These are phyloP conservation scores for Sebastes flavidus DNA, from an alignment of 2,797 vertebrate genomes.

Conservation along the genomic window DNA sequence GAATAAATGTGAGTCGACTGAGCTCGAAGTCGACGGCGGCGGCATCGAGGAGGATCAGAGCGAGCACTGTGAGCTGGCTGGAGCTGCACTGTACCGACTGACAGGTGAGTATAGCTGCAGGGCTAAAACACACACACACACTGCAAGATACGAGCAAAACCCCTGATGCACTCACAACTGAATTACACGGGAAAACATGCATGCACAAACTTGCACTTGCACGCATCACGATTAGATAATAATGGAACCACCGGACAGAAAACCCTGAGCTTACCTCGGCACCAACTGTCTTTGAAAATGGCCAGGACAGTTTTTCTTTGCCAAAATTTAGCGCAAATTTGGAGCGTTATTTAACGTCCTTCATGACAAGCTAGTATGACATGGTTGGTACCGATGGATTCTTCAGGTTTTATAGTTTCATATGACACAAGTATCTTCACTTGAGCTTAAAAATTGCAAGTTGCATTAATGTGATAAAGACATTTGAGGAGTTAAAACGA, in stretches of 20 bases:
- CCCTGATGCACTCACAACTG: background rate
- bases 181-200: background rate
- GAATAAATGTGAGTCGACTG: slow-evolving; percentile 1
- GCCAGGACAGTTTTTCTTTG: no score
- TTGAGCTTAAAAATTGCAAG: no score
- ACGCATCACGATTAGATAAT: background rate
- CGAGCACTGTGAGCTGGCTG: background rate
- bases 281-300: background rate
- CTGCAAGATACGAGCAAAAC: background rate
- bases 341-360: no score
- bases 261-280: background rate
- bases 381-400: no score
- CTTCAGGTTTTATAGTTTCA: no score
- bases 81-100: slow-evolving; percentile 20
- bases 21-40: background rate
- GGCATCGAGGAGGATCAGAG: background rate
- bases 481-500: no score
- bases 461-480: no score
- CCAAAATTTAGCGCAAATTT: no score
- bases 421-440: no score
- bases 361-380: no score
- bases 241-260: background rate
- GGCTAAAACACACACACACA: background rate
- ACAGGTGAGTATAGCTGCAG: slow-evolving; percentile 25
- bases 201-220: background rate